Percentiles rank a stretch among this genome's conserved stretches.
Evolutionary conservation across 1,140 invertebrate species (phyloP).

Genomic region (Hylyphantes graminicola): DNA sequence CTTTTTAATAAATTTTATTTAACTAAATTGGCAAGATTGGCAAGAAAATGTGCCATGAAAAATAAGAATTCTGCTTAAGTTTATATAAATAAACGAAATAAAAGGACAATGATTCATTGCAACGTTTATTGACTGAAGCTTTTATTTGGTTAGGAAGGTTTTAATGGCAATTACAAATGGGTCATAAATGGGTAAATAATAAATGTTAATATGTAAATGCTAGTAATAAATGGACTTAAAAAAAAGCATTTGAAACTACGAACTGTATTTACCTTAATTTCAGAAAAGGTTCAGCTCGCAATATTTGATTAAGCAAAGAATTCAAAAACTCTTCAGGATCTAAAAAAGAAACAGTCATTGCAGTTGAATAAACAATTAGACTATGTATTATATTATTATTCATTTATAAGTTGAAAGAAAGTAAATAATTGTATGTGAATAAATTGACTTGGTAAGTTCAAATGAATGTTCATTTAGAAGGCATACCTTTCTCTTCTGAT

Average conservation of each 20-base stretch:
- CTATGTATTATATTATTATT: background rate
- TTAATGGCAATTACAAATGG: too few relatives aligned
- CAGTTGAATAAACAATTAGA: background rate
- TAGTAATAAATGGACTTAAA: too few relatives aligned
- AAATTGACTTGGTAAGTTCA: background rate
- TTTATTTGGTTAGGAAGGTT: too few relatives aligned
- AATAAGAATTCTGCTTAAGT: background rate
- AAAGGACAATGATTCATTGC: too few relatives aligned
- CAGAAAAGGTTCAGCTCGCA: constrained; percentile 80
- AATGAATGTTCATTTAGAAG: background rate
- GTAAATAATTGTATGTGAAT: background rate
- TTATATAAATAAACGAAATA: too few relatives aligned
- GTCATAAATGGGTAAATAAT: too few relatives aligned
- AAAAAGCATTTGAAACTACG: too few relatives aligned
- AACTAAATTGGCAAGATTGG: background rate
- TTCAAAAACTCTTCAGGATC: constrained; percentile 98
- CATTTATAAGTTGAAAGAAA: background rate
- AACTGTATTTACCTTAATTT: constrained; percentile 63
- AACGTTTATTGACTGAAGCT: too few relatives aligned
- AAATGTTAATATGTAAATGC: too few relatives aligned
- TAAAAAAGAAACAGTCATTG: constrained; percentile 64
- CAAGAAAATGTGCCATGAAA: background rate
- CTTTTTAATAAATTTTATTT: background rate
- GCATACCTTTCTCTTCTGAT: constrained; percentile 86
- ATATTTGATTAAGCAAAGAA: constrained; percentile 86